These are phyloP conservation scores for Takifugu ocellatus DNA, from an alignment of 2,797 vertebrate species.

Conservation along the genomic window DNA sequence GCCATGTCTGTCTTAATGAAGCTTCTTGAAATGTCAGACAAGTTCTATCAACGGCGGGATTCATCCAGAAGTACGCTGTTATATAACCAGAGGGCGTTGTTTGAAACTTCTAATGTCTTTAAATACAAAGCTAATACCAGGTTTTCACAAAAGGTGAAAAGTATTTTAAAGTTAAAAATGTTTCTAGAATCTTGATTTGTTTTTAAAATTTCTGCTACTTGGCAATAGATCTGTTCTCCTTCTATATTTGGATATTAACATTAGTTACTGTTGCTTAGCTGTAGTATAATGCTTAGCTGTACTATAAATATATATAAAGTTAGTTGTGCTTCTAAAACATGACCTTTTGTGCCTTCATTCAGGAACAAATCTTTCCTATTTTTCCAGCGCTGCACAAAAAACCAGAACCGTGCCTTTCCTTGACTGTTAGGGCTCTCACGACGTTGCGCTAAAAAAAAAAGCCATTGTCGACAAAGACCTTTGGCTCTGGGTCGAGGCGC, in stretches of 20 bases:
- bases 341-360: no score
- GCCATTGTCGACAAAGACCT: conserved; percentile 30
- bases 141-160: no score
- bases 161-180: neutral
- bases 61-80: conserved; percentile 20
- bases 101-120: conserved; percentile 4
- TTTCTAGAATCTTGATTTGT: no score
- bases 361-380: neutral
- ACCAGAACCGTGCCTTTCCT: neutral
- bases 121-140: neutral
- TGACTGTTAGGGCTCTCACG: neutral
- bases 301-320: neutral
- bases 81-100: conserved; percentile 6
- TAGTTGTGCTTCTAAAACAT: no score
- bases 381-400: neutral
- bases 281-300: neutral
- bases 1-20: conserved; percentile 55
- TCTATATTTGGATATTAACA: no score
- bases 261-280: no score
- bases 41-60: conserved; percentile 19
- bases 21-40: conserved; percentile 53
- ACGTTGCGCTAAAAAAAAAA: conserved; percentile 4
- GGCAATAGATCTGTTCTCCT: no score
- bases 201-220: no score
- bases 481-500: conserved; percentile 19